Evolutionary conservation across 2,113 vertebrate genomes (phyloP), one percentile per base, ranked within the genome.

Genomic region (Panthera leo): DNA sequence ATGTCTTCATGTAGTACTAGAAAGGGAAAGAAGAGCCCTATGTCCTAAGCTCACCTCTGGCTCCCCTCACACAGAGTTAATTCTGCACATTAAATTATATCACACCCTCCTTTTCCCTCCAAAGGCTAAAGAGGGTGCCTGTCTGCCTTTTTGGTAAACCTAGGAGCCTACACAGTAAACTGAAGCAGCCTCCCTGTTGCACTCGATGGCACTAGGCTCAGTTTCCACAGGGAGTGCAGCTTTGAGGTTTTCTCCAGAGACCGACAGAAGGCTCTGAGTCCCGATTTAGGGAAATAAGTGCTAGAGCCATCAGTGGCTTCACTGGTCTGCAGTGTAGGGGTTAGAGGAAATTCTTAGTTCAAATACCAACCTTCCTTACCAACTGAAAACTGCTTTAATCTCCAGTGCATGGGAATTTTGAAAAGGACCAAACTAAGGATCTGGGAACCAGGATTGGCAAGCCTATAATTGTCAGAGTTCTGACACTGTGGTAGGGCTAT

Each of bases 171-270:
- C 29, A 19, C 13, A 31, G 45, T 36, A 58, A 87, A 82, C 67
- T 3, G 2, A 29, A 21, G 61, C 4, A 4, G 42, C 42, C 23
- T 82, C 5, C 45, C 29, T 58, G 29, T 29, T 10, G 29, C 8
- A 7, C 1, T 9, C n/a, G 15, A 83, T 93, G 96, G 93, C 96
- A 91, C 29, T 36, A 34, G 29, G 18, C 55, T 73, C 6, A 0
- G 39, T 79, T 53, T 78, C 70, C 65, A 0, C 71, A 65, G 48
- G 0, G 0, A 86, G 12, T 83, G 75, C 92, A 94, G 83, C 86
- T 96, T 68, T 18, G 79, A 89, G 68, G 31, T 61, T 89, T 92
- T 82, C 93, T 86, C 91, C 48, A 34, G 91, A 92, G 88, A 63
- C 15, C 51, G 58, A 63, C 42, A n/a, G 5, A 70, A 87, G 82